Evolutionary conservation across 2,797 vertebrate species (phyloP).

Genomic region (Eptatretus atami): DNA sequence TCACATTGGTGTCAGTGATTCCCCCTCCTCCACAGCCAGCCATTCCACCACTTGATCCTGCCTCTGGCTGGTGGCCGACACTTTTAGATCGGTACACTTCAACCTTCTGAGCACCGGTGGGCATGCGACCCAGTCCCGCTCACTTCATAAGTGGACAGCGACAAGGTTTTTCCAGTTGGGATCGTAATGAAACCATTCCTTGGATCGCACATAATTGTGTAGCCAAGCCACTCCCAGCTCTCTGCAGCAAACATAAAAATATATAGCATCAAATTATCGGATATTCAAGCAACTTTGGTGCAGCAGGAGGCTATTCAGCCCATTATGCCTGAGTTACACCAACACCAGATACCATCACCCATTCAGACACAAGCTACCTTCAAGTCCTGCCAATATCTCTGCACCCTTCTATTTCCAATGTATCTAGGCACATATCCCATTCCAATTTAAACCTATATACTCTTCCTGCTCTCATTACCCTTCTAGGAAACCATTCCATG

Average conservation of each 20-base stretch:
- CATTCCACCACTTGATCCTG: conserved; percentile 20
- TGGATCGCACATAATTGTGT: conserved; percentile 77
- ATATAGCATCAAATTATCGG: neutral
- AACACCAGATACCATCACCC: too few relatives aligned
- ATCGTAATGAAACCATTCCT: conserved; percentile 69
- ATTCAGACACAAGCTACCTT: too few relatives aligned
- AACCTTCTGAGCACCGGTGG: conserved; percentile 37
- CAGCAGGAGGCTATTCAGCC: too few relatives aligned
- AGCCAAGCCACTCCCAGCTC: conserved; percentile 31
- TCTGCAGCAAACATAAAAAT: conserved; percentile 18
- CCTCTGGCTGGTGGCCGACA: conserved; percentile 64
- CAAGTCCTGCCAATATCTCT: too few relatives aligned
- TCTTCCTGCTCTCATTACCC: too few relatives aligned
- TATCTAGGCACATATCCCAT: too few relatives aligned
- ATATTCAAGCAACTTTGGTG: too few relatives aligned
- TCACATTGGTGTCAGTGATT: conserved; percentile 48
- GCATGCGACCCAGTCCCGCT: conserved; percentile 65
- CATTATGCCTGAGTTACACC: too few relatives aligned
- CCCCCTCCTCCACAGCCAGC: conserved; percentile 19
- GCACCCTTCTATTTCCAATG: too few relatives aligned
- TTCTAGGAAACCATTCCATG: too few relatives aligned
- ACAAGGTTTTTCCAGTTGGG: conserved; percentile 74
- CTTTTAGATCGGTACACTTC: conserved; percentile 92
- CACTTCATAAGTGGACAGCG: conserved; percentile 79
- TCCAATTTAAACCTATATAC: too few relatives aligned